Base-by-base conservation (phyloP, 23 tunicate species). In the Clavelina lepadiformis region DNA sequence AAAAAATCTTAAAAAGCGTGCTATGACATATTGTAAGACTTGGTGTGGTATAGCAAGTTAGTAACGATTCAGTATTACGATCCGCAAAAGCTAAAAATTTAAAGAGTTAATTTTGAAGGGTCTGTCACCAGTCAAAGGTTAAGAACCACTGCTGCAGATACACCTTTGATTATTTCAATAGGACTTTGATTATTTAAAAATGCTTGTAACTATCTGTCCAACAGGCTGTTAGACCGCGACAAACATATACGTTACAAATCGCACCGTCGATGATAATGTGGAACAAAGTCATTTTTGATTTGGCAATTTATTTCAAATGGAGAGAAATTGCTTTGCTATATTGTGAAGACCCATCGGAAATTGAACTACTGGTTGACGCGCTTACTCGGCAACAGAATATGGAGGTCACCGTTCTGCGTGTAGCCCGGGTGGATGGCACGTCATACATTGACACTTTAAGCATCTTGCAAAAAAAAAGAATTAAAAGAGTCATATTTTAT, bases 311-410 rank as follows among this genome's bases (percentile, higher is more conserved):
- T 55, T 65, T 37, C 50, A 18, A 38, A 19, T 76, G 82, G 82
- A 65, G n/a, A 35, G 66, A 65, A 6, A 23, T 76, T 1, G 82
- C 82, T 5, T 44, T 76, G 26, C 18, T 76, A 27, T 76, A 64
- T 41, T 76, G 82, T 31, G 44, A 55, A 22, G 56, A 24, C 30
- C 35, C 26, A 35, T 31, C 6, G 34, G 31, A 46, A 11, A 2
- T 71, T 56, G 32, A 56, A 33, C 19, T 11, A 25, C 25, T 71
- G 19, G 2, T 30, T 2, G 46, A 71, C 22, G 5, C 19, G 34
- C 33, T 71, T 7, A 8, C 34, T 34, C 46, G 64, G 6, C 23
- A 30, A 11, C 76, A 35, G 15, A 28, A 35, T 20, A 1, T 35
- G 3, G 64, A 71, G 4, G 11, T 71, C 8, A 61, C 67, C 2